Evolutionary conservation across 2,113 vertebrate genomes (phyloP).

Genomic region (Carassius carassius): DNA sequence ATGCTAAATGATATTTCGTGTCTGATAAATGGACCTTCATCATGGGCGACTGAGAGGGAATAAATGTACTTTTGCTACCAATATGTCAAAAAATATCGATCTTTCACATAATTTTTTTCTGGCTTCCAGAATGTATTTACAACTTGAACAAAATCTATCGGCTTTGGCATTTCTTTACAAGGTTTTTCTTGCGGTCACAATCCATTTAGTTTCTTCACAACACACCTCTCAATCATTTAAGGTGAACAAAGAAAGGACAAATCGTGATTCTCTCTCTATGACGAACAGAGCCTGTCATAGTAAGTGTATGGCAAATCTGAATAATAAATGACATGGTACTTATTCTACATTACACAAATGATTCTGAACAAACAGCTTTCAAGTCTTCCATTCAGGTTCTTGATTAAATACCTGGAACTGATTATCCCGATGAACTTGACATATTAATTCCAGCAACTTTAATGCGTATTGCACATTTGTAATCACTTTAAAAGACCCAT

Average conservation of each 20-base stretch:
- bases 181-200: slow-evolving; percentile 56
- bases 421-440: slow-evolving; percentile 20
- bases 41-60: slow-evolving; percentile 60
- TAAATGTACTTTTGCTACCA: slow-evolving; percentile 65
- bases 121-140: slow-evolving; percentile 66
- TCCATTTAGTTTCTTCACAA: slow-evolving; percentile 22
- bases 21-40: slow-evolving; percentile 61
- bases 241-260: not conserved
- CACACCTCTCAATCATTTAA: not conserved
- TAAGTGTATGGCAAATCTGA: slow-evolving; percentile 4
- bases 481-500: slow-evolving; percentile 35
- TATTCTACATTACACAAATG: not conserved
- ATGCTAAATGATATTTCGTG: slow-evolving; percentile 57
- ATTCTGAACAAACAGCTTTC: not conserved
- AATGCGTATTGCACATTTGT: slow-evolving; percentile 53
- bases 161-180: slow-evolving; percentile 43
- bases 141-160: slow-evolving; percentile 57
- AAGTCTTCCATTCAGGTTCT: not conserved
- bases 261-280: not conserved
- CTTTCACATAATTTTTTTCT: slow-evolving; percentile 50
- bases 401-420: slow-evolving; percentile 1
- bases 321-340: not conserved
- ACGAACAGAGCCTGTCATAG: not conserved
- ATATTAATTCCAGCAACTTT: slow-evolving; percentile 6
- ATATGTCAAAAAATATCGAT: slow-evolving; percentile 73